Percentiles rank a stretch among this genome's conserved stretches.
Evolutionary conservation across 2,113 vertebrate species (phyloP).

Genomic region (Pitta sordida): DNA sequence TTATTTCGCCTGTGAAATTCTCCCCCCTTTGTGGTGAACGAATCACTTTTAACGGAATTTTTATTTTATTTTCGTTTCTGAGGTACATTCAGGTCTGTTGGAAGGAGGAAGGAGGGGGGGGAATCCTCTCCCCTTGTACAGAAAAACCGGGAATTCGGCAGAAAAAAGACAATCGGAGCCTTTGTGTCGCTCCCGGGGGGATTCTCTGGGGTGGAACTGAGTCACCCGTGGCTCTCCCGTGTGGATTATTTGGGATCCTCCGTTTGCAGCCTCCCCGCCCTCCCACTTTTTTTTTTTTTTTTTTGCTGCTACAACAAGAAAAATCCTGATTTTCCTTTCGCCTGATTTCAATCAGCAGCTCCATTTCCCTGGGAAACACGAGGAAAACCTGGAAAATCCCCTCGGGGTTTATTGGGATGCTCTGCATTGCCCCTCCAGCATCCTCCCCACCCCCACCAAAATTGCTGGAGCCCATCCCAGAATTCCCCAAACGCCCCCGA

Average conservation of each 20-base stretch:
- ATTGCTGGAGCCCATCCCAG: neutral
- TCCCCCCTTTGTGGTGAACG: rapidly evolving
- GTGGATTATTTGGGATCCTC: neutral
- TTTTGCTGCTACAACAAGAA: rapidly evolving
- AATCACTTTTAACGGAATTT: neutral
- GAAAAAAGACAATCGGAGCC: neutral
- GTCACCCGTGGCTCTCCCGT: neutral
- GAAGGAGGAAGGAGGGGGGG: neutral
- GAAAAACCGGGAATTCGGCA: neutral
- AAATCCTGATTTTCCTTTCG: neutral
- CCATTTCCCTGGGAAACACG: too few relatives aligned
- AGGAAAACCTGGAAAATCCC: neutral
- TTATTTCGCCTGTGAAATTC: neutral
- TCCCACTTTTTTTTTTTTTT: rapidly evolving
- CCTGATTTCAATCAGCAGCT: neutral
- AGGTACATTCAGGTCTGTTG: neutral
- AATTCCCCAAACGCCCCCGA: rapidly evolving
- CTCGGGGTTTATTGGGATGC: neutral
- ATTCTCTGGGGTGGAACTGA: neutral
- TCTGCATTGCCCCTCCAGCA: rapidly evolving
- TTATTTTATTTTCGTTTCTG: neutral
- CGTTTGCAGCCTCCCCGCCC: neutral
- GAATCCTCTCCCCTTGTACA: rapidly evolving
- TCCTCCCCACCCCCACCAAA: too few relatives aligned
- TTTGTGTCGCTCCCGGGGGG: neutral